Base-by-base conservation (phyloP, 2,797 vertebrate species). In the Anguilla obscura region DNA sequence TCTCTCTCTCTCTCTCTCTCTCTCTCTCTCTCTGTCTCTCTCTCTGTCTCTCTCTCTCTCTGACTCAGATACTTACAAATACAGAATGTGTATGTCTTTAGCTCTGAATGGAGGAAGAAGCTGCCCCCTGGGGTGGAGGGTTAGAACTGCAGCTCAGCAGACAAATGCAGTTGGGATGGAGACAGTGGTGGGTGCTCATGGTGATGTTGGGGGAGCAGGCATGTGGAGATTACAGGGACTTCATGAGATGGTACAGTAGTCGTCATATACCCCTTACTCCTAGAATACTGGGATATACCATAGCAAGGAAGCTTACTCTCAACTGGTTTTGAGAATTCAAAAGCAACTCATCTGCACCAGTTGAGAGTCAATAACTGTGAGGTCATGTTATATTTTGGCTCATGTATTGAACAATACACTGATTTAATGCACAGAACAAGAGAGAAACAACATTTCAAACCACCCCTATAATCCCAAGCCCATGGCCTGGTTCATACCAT, bases 31-130 rank as follows among this genome's bases (percentile, higher is more conserved):
- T 50, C 48, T 1, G 1, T 36, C 33, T 36, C 33, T 36, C 63
- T 76, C 14, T 33, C n/a, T 84, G 24, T 66, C 56, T 40, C 82
- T 85, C 69, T n/a, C 24, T 24, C 33, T 18, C 74, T 56, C 63
- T 4, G 21, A 52, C n/a, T 27, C 69, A 58, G 24, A 48, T 69
- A 45, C 87, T 88, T 82, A 89, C 91, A 92, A 91, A 91, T 93
- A 21, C 12, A 45, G 45, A 21, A 85, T 52, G 2, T 60, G 6
- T 21, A 24, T 21, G 16, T 52, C n/a, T 84, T 56, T 71, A 82
- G 76, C 14, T 45, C 3, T 16, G 16, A 48, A 33, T 14, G 16
- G 48, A 66, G 58, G 45, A 40, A 87, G 52, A 84, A 18, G 1
- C 60, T 87, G 60, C 87, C 80, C 18, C 80, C 87, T 87, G 58